These are phyloP conservation scores for Diarsia dahlii DNA, from an alignment of 2,888 invertebrate species.

Conservation along the genomic window DNA sequence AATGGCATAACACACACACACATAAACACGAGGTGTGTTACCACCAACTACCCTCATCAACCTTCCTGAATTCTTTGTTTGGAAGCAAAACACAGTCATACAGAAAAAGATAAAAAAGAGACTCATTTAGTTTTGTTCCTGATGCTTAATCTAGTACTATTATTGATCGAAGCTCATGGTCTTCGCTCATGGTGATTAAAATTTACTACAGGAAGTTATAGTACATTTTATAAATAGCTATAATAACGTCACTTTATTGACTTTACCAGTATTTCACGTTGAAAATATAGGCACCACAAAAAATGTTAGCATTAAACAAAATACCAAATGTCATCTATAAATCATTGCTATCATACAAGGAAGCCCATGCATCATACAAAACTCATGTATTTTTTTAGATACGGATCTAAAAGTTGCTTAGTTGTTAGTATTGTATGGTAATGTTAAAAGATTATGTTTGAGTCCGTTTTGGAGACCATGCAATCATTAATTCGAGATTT, in stretches of 20 bases:
- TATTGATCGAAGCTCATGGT: no score
- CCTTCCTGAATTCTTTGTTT: background rate
- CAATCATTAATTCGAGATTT: conserved; percentile 4
- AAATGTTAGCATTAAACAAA: conserved; percentile 20
- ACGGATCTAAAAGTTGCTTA: conserved; percentile 23
- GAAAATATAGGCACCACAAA: background rate
- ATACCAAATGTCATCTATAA: conserved; percentile 18
- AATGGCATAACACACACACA: no score
- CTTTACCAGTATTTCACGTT: background rate
- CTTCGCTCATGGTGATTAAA: background rate
- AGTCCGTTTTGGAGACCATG: conserved; percentile 1
- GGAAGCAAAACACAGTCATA: rapidly evolving
- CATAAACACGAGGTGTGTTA: no score
- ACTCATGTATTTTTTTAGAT: conserved; percentile 44
- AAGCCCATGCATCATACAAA: conserved; percentile 53
- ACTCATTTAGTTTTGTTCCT: no score
- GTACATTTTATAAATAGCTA: background rate
- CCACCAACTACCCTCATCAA: no score
- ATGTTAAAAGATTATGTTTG: conserved; percentile 26
- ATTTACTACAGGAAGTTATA: background rate
- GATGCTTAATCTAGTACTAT: no score
- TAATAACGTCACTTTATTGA: background rate
- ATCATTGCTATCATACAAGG: conserved; percentile 52
- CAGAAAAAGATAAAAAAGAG: background rate
- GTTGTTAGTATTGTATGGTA: conserved; percentile 61